Conservation (phyloP, 2,113 vertebrate species). For the Nothobranchius kuhntae region DNA sequence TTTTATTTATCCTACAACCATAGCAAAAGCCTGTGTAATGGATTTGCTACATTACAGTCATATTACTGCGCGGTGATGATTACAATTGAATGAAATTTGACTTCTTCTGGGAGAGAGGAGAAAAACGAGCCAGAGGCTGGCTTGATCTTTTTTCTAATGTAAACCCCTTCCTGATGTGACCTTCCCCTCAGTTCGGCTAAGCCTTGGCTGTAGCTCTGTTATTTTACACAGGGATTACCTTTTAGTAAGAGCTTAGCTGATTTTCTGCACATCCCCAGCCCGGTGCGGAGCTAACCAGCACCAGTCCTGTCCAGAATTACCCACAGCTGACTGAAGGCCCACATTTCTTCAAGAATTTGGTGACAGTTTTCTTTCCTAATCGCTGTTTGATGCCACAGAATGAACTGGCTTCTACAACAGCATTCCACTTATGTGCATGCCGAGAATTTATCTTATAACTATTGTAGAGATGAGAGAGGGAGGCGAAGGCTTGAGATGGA, state of each 20-base stretch:
- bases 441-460: slow-evolving; percentile 84
- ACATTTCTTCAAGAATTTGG: slow-evolving; percentile 70
- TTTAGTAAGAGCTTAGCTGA: slow-evolving; percentile 77
- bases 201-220: slow-evolving; percentile 66
- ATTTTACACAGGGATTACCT: slow-evolving; percentile 75
- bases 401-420: slow-evolving; percentile 68
- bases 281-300: slow-evolving; percentile 27
- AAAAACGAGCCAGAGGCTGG: slow-evolving; percentile 67
- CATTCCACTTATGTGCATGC: slow-evolving; percentile 67
- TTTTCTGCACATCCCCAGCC: slow-evolving; percentile 50
- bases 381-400: slow-evolving; percentile 71
- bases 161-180: slow-evolving; percentile 67
- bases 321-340: slow-evolving; percentile 63
- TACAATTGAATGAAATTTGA: slow-evolving; percentile 78
- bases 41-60: slow-evolving; percentile 13
- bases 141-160: slow-evolving; percentile 72
- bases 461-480: slow-evolving; percentile 35
- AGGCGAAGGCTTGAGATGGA: slow-evolving; percentile 41
- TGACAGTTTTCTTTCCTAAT: slow-evolving; percentile 49
- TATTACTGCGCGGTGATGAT: slow-evolving; percentile 71
- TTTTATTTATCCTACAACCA: too few species aligned
- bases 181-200: slow-evolving; percentile 64
- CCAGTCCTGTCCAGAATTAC: slow-evolving; percentile 63
- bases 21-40: too few species aligned
- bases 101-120: slow-evolving; percentile 63